phyloP scores from a whole-genome alignment of 2,797 vertebrate species.

The Pantherophis alleghaniensis region DNA sequence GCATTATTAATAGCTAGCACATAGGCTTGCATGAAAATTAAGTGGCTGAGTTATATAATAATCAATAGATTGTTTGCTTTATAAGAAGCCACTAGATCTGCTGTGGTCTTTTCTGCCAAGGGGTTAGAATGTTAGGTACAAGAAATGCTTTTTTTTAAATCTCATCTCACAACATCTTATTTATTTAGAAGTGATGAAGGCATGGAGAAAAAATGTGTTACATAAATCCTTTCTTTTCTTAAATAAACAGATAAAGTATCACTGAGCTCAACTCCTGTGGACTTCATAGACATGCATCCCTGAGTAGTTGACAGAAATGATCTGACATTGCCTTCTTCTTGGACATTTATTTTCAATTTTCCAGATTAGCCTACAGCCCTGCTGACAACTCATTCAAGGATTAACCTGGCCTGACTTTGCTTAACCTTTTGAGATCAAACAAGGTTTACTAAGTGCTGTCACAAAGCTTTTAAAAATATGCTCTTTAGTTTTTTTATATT shows the following conservation, averaged over 20 bases:
- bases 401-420: background rate
- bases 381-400: background rate
- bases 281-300: background rate
- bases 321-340: background rate
- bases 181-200: background rate
- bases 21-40: background rate
- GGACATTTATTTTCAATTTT: background rate
- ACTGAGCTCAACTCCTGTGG: background rate
- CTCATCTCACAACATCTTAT: background rate
- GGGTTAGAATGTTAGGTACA: background rate
- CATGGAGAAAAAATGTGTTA: background rate
- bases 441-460: background rate
- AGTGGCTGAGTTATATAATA: background rate
- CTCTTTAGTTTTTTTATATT: background rate
- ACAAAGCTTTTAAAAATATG: background rate
- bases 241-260: background rate
- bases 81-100: background rate
- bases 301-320: background rate
- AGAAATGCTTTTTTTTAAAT: background rate
- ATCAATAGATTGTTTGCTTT: background rate
- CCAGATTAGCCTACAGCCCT: background rate
- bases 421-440: background rate
- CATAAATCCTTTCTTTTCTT: background rate
- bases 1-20: background rate
- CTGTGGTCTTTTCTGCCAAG: background rate